phyloP scores from a whole-genome alignment of 2,888 invertebrate genomes.

The Beris morrisii region DNA sequence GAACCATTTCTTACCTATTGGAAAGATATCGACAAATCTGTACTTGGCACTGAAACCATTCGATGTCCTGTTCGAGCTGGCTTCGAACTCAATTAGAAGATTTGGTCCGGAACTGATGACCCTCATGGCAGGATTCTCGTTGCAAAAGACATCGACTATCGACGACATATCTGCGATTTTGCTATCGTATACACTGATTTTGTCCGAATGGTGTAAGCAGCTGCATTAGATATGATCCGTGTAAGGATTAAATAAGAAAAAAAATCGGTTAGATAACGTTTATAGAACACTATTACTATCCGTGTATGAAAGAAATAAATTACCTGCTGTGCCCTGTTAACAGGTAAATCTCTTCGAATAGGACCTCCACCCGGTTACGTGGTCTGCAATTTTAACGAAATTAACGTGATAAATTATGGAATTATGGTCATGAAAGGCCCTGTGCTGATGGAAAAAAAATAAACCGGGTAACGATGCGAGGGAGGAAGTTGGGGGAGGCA shows the following conservation, averaged over 20 bases:
- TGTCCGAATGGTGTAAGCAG: conserved; percentile 79
- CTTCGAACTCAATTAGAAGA: conserved; percentile 80
- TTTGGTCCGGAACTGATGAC: conserved; percentile 82
- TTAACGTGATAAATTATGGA: conserved; percentile 35
- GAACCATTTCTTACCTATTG: conserved; percentile 17
- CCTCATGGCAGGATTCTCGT: conserved; percentile 75
- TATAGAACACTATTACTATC: neutral
- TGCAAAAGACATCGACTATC: conserved; percentile 80
- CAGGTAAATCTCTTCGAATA: conserved; percentile 68
- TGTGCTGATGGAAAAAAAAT: no score
- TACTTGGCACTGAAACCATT: conserved; percentile 56
- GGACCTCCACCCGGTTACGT: conserved; percentile 65
- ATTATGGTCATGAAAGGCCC: conserved; percentile 26
- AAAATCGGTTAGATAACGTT: conserved; percentile 1
- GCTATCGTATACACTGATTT: conserved; percentile 84
- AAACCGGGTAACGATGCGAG: neutral
- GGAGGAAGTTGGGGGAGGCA: neutral
- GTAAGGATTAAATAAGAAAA: conserved; percentile 7
- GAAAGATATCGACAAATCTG: conserved; percentile 47
- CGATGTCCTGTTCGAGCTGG: conserved; percentile 65
- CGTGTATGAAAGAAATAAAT: conserved; percentile 24
- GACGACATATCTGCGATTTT: conserved; percentile 68
- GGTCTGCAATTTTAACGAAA: conserved; percentile 44
- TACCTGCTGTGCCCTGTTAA: conserved; percentile 40
- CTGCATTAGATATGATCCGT: conserved; percentile 53